Evolutionary conservation across 2,888 invertebrate genomes (phyloP).

Genomic region (Trissolcus brochymenae): DNA sequence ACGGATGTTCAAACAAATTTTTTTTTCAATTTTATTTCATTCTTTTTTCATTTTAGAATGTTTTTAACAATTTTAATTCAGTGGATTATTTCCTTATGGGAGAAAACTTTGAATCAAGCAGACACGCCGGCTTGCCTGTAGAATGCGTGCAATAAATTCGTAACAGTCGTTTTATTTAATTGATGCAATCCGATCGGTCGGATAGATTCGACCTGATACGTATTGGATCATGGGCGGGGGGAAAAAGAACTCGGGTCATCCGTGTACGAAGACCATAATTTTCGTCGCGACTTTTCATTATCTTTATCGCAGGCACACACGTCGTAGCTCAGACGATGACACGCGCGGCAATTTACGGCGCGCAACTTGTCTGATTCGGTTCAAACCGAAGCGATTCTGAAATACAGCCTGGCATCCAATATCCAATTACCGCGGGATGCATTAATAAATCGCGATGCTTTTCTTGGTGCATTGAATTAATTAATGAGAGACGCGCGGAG

Average conservation of each 20-base stretch:
- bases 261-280: slow-evolving; percentile 33
- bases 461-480: slow-evolving; percentile 44
- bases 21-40: no score
- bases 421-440: slow-evolving; percentile 51
- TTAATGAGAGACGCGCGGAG: slow-evolving; percentile 50
- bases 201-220: slow-evolving; percentile 27
- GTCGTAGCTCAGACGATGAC: slow-evolving; percentile 35
- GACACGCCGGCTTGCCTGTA: no score
- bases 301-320: slow-evolving; percentile 33
- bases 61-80: no score
- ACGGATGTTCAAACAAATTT: no score
- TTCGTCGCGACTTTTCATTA: slow-evolving; percentile 46
- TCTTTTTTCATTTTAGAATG: no score
- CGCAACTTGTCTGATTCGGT: slow-evolving; percentile 26
- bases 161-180: slow-evolving; percentile 15
- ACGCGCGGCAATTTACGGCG: slow-evolving; percentile 30
- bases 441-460: slow-evolving; percentile 53
- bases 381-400: slow-evolving; percentile 30
- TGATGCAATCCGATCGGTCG: slow-evolving; percentile 19
- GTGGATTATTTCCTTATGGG: no score
- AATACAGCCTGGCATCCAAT: slow-evolving; percentile 31
- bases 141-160: slow-evolving; percentile 18
- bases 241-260: slow-evolving; percentile 10
- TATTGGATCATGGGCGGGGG: slow-evolving; percentile 10
- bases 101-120: no score